Base-by-base conservation (phyloP, 1,140 invertebrate species). In the Plectrocnemia conspersa region DNA sequence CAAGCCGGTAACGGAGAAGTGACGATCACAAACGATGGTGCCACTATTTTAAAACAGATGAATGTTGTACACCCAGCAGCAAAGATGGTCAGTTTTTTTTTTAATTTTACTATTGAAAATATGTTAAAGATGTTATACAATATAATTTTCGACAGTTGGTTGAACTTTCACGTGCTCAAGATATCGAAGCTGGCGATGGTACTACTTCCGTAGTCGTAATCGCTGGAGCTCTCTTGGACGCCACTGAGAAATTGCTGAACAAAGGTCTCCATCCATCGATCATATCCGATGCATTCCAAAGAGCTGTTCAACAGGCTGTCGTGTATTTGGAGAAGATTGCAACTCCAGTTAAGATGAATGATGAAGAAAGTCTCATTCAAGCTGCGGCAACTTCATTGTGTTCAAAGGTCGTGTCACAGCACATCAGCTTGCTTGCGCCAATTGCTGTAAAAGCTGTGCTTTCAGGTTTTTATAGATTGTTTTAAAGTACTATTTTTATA, bases 1-100 rank as follows among this genome's bases (percentile, higher is more conserved):
- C 97, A 99, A 81, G 80, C 91, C 40, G 82, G 82, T 11, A 97
- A 96, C 79, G 96, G 96, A 7, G 95, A 98, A 81, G 97, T 99
- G 0, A 99, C 95, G 7, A 99, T 99, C 52, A 99, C 97, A 38
- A 99, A 99, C 80, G 97, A 99, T 82, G 97, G 97, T 56, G 97
- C 97, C 21, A 99, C 97, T 21, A 99, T 99, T 76, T 75, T 99
- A 29, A 98, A 98, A 73, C 89, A 99, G 77, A 99, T 99, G 88
- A 94, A 95, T 76, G 93, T 99, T 7, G 79, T 96, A 61, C 97
- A 99, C 76, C 97, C 97, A 52, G 95, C 97, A 63, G 97, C 97
- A 32, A 98, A 98, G 85, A 98, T 99, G 96, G 91, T 94, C 69
- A 57, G 63, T 53, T 33, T 29, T 24, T 49, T 33, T 27, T 9